phyloP scores from a whole-genome alignment of 2,113 vertebrate species.

The Tonatia bakeri region DNA sequence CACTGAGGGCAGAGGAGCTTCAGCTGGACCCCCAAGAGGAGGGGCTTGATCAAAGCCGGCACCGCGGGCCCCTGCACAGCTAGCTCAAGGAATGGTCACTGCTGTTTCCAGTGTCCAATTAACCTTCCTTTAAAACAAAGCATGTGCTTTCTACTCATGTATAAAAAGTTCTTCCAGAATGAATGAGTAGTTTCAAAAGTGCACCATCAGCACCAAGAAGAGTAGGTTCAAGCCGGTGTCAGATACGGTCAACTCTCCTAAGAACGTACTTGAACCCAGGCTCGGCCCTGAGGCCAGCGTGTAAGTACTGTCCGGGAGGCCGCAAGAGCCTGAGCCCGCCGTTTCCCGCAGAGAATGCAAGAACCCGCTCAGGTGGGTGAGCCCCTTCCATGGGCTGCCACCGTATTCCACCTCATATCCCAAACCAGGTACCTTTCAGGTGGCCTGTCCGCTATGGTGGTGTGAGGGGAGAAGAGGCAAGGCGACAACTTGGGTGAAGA shows the following conservation, averaged over 20 bases:
- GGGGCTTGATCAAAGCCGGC: background rate
- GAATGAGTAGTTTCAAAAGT: background rate
- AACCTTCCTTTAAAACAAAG: background rate
- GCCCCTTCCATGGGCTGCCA: accelerated
- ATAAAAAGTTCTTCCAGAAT: background rate
- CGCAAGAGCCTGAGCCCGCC: background rate
- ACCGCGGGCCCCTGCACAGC: background rate
- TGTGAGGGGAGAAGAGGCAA: constrained; percentile 56
- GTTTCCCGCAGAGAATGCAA: background rate
- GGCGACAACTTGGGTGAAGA: constrained; percentile 4
- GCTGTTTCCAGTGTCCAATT: background rate
- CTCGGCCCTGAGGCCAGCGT: background rate
- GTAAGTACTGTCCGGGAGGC: background rate
- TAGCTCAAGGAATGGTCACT: background rate
- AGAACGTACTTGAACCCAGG: background rate
- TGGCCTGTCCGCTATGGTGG: constrained; percentile 65
- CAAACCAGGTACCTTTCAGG: constrained; percentile 74
- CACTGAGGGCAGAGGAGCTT: background rate
- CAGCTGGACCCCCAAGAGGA: background rate
- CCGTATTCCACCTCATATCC: accelerated
- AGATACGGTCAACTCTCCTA: background rate
- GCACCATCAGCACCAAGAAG: background rate
- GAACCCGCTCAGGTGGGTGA: accelerated
- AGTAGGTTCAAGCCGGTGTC: background rate
- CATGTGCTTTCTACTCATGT: background rate